Base-by-base conservation (phyloP, 1,140 invertebrate species). In the Rhagoletis pomonella region DNA sequence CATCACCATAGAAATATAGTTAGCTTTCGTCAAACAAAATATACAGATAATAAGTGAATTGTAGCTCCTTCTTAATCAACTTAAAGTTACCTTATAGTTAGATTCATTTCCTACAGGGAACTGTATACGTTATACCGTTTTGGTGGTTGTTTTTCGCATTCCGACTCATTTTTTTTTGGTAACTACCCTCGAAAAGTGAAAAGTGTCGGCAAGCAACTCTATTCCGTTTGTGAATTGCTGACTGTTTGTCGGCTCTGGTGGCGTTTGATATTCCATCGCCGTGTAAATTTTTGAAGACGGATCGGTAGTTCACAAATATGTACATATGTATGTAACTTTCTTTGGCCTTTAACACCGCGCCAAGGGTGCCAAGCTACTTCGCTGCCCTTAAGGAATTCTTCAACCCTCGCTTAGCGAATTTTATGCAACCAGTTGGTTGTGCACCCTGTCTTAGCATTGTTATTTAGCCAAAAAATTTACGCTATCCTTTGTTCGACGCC, bases 81-180 rank as follows among this genome's bases (percentile, higher is more conserved):
- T 29, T 29, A 29, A 29, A 29, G 29, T 29, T 29, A 29, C 29
- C 29, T 29, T 29, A 29, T 29, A 29, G 29, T 29, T 29, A 29
- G 29, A 29, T 29, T 29, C 29, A 29, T 29, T 29, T 29, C 29
- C 29, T 29, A 29, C 29, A 29, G 29, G 29, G 29, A 29, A 62
- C 60, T 62, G 60, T 55, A 55, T 62, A 14, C 60, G 60, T 62
- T 14, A 4, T 62, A 7, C 9, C 60, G 17, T 81, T n/a, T 67
- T 67, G 73, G 73, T 81, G 73, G 73, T 81, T 81, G 44, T 81
- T 81, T 81, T 19, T 50, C n/a, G n/a, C 73, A 81, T 81, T 81
- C 47, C 47, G 42, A 81, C 50, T 55, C 73, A 55, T 81, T 55
- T 81, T 55, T 50, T 29, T 29, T 29, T n/a, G n/a, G 29, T 1